A percentile compares a stretch with the other conserved stretches of the same genome.
phyloP scores from a whole-genome alignment of 2,113 vertebrate species.

The Cettia cetti region DNA sequence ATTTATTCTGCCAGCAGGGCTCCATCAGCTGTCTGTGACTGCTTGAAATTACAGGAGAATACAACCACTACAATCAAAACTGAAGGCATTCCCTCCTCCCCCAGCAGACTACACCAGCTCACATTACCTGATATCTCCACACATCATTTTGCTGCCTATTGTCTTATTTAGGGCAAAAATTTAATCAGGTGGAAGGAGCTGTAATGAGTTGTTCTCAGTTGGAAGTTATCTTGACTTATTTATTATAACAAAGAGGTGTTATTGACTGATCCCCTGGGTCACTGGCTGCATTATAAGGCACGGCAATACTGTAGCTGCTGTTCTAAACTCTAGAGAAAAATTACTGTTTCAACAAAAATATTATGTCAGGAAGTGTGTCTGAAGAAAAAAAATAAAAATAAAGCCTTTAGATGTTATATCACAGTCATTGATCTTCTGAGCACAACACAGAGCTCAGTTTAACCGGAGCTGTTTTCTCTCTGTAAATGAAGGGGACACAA shows the following conservation, averaged over 20 bases:
- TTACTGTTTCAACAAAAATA: not conserved
- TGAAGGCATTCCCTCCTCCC: not conserved
- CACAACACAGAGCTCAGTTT: not conserved
- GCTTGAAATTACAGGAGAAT: not conserved
- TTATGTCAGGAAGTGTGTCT: not conserved
- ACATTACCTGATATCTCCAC: not conserved
- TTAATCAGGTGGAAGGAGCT: slow-evolving; percentile 33
- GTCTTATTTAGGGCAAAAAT: slow-evolving; percentile 8
- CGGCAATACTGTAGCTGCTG: not conserved
- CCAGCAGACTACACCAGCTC: not conserved
- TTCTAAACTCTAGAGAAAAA: not conserved
- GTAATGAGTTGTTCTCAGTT: slow-evolving; percentile 1
- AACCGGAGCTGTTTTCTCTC: not conserved
- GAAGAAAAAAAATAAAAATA: not conserved
- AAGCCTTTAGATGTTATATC: not conserved
- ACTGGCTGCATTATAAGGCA: not conserved
- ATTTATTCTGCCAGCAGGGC: not conserved
- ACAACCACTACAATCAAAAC: not conserved
- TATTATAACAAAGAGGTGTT: not conserved
- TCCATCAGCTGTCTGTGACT: not conserved
- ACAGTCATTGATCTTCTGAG: not conserved
- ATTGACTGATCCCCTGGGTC: slow-evolving; percentile 21
- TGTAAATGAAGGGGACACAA: not conserved
- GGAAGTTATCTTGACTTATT: slow-evolving; percentile 9
- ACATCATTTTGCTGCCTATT: not conserved